These are phyloP conservation scores for Neomorphus geoffroyi DNA, from an alignment of 2,797 vertebrate genomes.

Conservation along the genomic window DNA sequence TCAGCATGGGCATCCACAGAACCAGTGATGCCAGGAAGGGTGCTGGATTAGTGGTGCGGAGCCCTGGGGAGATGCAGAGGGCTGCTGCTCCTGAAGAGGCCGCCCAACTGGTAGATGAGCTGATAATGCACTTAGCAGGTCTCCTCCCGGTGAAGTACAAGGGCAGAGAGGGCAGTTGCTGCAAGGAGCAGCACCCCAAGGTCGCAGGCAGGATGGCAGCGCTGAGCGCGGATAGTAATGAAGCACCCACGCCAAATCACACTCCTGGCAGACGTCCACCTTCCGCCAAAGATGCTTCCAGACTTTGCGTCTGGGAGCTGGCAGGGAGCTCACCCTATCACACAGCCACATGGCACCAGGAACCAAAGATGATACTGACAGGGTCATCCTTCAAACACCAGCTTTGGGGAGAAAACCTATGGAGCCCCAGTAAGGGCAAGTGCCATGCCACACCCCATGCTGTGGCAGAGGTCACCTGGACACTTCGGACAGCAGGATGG, in stretches of 20 bases:
- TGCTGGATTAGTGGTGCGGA: background rate
- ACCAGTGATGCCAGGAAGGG: background rate
- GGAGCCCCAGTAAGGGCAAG: background rate
- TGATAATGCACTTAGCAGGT: background rate
- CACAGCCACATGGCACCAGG: accelerated
- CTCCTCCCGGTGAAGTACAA: background rate
- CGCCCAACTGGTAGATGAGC: accelerated
- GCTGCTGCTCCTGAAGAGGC: background rate
- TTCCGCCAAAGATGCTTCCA: background rate
- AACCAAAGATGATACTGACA: background rate
- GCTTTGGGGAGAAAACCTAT: background rate
- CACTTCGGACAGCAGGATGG: accelerated
- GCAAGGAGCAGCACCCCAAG: background rate
- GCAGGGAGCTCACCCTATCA: background rate
- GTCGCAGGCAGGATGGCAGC: background rate
- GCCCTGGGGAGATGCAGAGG: accelerated
- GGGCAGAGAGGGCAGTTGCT: background rate
- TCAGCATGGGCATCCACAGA: background rate
- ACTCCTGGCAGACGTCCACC: background rate
- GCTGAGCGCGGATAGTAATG: accelerated
- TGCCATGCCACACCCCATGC: background rate
- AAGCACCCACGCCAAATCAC: accelerated
- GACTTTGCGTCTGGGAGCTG: accelerated
- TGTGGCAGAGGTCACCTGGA: background rate
- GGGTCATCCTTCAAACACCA: background rate